Evolutionary conservation across 92 coral and sea anemone genomes (phyloP).

Genomic region (Paramuricea clavata): DNA sequence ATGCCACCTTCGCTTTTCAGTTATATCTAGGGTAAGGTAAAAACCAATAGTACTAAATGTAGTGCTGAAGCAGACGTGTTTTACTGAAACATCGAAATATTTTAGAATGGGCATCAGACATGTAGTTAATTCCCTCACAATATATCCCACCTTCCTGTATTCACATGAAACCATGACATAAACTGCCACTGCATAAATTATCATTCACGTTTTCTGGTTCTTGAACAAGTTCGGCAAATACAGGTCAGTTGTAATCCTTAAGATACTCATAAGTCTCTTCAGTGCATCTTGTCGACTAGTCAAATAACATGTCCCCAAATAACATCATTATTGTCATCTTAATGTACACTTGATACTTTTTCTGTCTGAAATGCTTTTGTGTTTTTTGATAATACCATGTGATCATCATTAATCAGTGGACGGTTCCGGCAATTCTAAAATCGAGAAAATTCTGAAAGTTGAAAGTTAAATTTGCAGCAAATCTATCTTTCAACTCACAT

Average conservation of each 20-base stretch:
- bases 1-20: slow-evolving; percentile 51
- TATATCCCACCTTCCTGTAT: slow-evolving; percentile 59
- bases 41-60: slow-evolving; percentile 57
- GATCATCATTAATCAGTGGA: no score
- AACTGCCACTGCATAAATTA: slow-evolving; percentile 68
- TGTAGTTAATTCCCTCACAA: slow-evolving; percentile 52
- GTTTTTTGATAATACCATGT: no score
- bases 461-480: no score
- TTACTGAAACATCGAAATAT: slow-evolving; percentile 20
- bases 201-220: slow-evolving; percentile 67
- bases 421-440: no score
- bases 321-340: no score
- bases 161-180: slow-evolving; percentile 14
- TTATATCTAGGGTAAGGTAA: slow-evolving; percentile 35
- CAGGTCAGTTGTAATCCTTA: slow-evolving; percentile 56
- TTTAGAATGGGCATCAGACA: slow-evolving; percentile 43
- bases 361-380: no score
- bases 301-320: no score
- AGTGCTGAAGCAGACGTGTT: slow-evolving; percentile 30
- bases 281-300: no score
- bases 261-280: no score
- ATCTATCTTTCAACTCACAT: no score
- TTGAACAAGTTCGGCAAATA: slow-evolving; percentile 43
- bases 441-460: no score
- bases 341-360: no score